Percentiles rank a stretch among this genome's conserved stretches.
Conservation (phyloP, 2,888 invertebrate genomes). For the Mythimna vitellina region DNA sequence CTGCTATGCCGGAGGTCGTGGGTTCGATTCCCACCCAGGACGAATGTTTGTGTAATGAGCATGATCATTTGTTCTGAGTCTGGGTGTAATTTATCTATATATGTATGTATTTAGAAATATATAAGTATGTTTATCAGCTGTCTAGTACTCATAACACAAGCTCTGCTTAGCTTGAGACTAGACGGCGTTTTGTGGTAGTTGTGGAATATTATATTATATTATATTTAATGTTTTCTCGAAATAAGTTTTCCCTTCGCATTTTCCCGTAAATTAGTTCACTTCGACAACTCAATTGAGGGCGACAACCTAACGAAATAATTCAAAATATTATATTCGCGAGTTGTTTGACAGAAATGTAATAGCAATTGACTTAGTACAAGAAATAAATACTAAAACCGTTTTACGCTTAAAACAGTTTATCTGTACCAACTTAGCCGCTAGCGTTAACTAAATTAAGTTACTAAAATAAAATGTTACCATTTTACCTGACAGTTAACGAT, state of each 20-base stretch:
- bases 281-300: slow-evolving; percentile 28
- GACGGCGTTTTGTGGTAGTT: no score
- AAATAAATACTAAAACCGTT: slow-evolving; percentile 37
- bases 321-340: slow-evolving; percentile 25
- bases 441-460: slow-evolving; percentile 55
- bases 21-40: no score
- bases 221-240: background rate
- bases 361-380: slow-evolving; percentile 51
- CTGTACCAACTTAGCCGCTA: slow-evolving; percentile 25
- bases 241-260: background rate
- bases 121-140: no score
- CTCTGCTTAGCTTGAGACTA: no score
- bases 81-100: no score
- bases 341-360: slow-evolving; percentile 40
- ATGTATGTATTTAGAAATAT: no score
- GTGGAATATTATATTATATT: no score
- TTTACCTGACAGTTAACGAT: slow-evolving; percentile 27
- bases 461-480: slow-evolving; percentile 52
- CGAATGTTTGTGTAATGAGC: no score
- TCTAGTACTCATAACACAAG: no score
- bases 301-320: slow-evolving; percentile 10
- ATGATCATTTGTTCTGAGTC: no score
- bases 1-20: no score
- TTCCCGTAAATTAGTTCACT: background rate
- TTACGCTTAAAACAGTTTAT: slow-evolving; percentile 18